These are phyloP conservation scores for Basileuterus tristriatus DNA, from an alignment of 2,797 vertebrate genomes.

Conservation along the genomic window DNA sequence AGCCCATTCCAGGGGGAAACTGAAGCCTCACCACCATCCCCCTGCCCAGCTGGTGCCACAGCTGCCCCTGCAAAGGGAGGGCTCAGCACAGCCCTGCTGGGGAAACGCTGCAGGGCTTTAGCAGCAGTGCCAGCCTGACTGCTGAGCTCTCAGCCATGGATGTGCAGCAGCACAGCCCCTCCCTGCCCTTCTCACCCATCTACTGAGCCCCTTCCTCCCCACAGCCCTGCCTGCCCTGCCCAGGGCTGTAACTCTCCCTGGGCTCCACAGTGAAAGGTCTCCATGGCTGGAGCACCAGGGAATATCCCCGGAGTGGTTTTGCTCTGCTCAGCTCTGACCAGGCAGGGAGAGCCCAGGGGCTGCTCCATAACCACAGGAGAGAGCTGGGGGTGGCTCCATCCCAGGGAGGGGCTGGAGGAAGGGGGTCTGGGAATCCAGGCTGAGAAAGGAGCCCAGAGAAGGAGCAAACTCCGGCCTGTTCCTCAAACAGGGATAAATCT, in stretches of 20 bases:
- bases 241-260: background rate
- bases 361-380: fast-evolving
- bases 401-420: background rate
- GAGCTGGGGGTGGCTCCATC: background rate
- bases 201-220: background rate
- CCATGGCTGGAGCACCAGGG: background rate
- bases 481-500: background rate
- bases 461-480: background rate
- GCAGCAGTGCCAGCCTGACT: background rate
- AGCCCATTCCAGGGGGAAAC: fast-evolving
- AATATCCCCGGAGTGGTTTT: background rate
- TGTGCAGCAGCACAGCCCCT: background rate
- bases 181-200: background rate
- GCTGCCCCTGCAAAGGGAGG: background rate
- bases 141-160: background rate
- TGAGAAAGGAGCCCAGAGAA: background rate
- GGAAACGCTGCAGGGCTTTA: background rate
- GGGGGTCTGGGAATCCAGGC: background rate
- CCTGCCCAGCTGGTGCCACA: background rate
- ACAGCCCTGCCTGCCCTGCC: background rate
- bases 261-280: background rate
- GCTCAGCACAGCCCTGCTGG: background rate
- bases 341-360: background rate
- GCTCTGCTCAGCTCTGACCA: background rate
- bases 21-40: background rate